Evolutionary conservation across 2,113 vertebrate species (phyloP), one percentile per base, ranked within the genome.

Genomic region (Charina bottae): DNA sequence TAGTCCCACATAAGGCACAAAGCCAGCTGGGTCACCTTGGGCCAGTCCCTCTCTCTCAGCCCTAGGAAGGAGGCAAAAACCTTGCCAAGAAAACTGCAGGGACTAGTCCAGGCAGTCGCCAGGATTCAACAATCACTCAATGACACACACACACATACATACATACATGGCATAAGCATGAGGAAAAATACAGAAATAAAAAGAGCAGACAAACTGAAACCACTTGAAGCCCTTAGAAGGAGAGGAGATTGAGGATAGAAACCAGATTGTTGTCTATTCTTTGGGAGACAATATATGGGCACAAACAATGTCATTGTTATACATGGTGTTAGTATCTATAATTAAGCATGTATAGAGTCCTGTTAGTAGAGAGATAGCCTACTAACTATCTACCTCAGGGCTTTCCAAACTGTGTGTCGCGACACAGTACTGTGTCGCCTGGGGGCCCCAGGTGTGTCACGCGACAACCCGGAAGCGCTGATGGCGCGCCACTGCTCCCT

Each of bases 71-170:
- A 21, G 72, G 33, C 33, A 78, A 42, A 37, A 21, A 78, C 1
- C 33, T 78, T 78, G 17, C 33, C 72, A 78, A 78, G 15, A 78
- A 28, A 78, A 42, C 17, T 78, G 17, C 37, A 78, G 33, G 15
- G 17, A 21, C 37, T 6, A 6, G 72, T 78, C 17, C 33, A 78
- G 72, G 33, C 37, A 21, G 33, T 78, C 49, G 37, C 33, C 0
- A 78, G 17, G 7, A 19, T 8, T 78, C 33, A 78, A 78, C 33
- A 78, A 1, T 78, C 15, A 78, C 15, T 37, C 68, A 78, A 78
- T 33, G 6, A 5, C 6, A 0, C 0, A 1, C 28, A 5, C 28
- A 6, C 5, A 17, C 12, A 13, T 1, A 2, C 13, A 4, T 3
- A n/a, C 4, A n/a, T 1, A 24, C 23, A n/a, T 68, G 28, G 13